Base-by-base conservation (phyloP, 2,888 invertebrate genomes). In the Ceratothoa steindachneri region DNA sequence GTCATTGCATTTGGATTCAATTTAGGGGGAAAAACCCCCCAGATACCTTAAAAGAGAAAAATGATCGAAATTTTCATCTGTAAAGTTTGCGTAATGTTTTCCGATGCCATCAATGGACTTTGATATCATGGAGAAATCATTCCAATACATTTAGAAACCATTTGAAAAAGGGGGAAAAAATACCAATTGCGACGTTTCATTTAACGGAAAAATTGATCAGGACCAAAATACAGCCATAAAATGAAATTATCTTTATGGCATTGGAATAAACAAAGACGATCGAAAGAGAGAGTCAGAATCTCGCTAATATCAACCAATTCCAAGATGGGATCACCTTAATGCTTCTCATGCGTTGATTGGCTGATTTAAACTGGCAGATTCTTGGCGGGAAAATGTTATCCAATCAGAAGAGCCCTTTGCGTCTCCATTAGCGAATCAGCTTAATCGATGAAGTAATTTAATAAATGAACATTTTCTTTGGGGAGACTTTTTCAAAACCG, bases 361-460 rank as follows among this genome's bases (percentile, higher is more conserved):
- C 60, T 60, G 60, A 60, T 60, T 60, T 60, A 60, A 60, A 60
- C 60, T n/a, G 60, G 22, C 27, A 24, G 22, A 24, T 60, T 60
- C 27, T 60, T 60, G 19, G 60, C 22, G 22, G 60, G 60, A 60
- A 60, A 60, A 60, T 60, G 60, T 60, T 60, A 60, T 4, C 60
- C 60, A 60, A 60, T 60, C 60, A 60, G 60, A 60, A 24, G 22
- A 60, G 27, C 60, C 22, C 27, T 60, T 60, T 24, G 60, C 19
- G n/a, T 60, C 60, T 60, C 60, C 60, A 60, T 60, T 60, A 60
- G 60, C 60, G 60, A 60, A 60, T 60, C 60, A 60, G 60, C 60
- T 60, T 60, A 60, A 60, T 60, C 60, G 60, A 60, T 60, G 60
- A 60, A 15, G 60, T 60, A 60, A 60, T 60, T 60, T 60, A 60